These are phyloP conservation scores for Pyrrhosoma nymphula DNA, from an alignment of 2,888 invertebrate genomes.

Conservation along the genomic window DNA sequence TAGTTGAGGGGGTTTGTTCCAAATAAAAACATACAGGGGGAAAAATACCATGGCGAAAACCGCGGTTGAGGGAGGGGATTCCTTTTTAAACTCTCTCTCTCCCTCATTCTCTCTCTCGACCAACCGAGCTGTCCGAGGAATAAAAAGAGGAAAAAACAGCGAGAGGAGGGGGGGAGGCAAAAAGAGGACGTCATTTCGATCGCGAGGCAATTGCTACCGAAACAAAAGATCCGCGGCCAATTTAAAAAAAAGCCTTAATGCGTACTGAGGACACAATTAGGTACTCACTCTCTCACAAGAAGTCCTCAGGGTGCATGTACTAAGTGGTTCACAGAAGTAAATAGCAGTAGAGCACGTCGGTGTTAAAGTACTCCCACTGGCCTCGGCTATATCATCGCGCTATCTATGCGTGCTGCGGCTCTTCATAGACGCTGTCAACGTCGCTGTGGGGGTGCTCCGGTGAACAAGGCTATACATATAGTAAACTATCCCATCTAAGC, in stretches of 20 bases:
- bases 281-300: not conserved
- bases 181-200: not conserved
- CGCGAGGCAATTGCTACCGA: not conserved
- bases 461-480: no score
- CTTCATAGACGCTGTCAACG: no score
- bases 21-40: no score
- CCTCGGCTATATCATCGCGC: not conserved
- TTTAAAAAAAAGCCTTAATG: not conserved
- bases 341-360: not conserved
- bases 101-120: not conserved
- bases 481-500: no score
- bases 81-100: not conserved
- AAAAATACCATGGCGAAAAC: not conserved
- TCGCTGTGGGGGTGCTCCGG: no score
- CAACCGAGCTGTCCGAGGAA: not conserved
- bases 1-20: not conserved
- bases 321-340: not conserved
- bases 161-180: not conserved
- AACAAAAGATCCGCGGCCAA: not conserved
- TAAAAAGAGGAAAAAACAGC: not conserved
- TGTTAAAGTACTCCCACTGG: not conserved
- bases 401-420: no score
- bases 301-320: not conserved
- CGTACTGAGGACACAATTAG: not conserved
- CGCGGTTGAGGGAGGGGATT: not conserved